These are phyloP conservation scores for Drosophila sp. DNA, from an alignment of 1,140 invertebrate genomes.

Conservation along the genomic window DNA sequence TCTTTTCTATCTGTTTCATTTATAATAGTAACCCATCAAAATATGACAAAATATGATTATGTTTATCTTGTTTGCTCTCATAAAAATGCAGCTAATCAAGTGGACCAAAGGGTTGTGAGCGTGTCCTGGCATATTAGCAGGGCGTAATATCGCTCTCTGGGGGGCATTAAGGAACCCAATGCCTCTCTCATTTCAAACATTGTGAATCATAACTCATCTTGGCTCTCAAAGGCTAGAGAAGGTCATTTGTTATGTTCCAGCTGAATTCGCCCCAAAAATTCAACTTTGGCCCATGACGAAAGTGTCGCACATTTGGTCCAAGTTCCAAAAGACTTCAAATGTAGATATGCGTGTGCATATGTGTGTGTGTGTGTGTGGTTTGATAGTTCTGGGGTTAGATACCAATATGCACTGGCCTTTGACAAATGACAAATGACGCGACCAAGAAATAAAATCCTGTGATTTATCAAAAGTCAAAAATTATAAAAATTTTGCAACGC, in stretches of 20 bases:
- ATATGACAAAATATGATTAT: slow-evolving; percentile 31
- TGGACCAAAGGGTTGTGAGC: slow-evolving; percentile 62
- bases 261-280: slow-evolving; percentile 20
- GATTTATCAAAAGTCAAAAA: slow-evolving; percentile 78
- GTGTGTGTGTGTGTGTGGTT: slow-evolving; percentile 33
- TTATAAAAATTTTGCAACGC: slow-evolving; percentile 63
- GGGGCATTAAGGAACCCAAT: slow-evolving; percentile 2
- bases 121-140: slow-evolving; percentile 68
- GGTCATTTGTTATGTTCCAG: slow-evolving; percentile 73
- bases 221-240: slow-evolving; percentile 42
- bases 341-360: slow-evolving; percentile 9
- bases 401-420: slow-evolving; percentile 50
- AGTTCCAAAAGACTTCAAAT: slow-evolving; percentile 54
- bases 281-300: slow-evolving; percentile 63
- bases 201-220: slow-evolving; percentile 62
- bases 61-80: slow-evolving; percentile 21
- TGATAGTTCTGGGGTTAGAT: slow-evolving; percentile 6
- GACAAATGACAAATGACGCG: slow-evolving; percentile 80
- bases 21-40: slow-evolving; percentile 13
- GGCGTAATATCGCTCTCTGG: slow-evolving; percentile 38
- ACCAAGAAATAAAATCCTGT: slow-evolving; percentile 39
- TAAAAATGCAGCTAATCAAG: slow-evolving; percentile 29
- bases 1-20: slow-evolving; percentile 9
- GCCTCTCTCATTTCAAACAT: slow-evolving; percentile 7
- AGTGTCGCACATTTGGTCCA: slow-evolving; percentile 70